Evolutionary conservation across 2,888 invertebrate genomes (phyloP).

Genomic region (Hemistola chrysoprasaria): DNA sequence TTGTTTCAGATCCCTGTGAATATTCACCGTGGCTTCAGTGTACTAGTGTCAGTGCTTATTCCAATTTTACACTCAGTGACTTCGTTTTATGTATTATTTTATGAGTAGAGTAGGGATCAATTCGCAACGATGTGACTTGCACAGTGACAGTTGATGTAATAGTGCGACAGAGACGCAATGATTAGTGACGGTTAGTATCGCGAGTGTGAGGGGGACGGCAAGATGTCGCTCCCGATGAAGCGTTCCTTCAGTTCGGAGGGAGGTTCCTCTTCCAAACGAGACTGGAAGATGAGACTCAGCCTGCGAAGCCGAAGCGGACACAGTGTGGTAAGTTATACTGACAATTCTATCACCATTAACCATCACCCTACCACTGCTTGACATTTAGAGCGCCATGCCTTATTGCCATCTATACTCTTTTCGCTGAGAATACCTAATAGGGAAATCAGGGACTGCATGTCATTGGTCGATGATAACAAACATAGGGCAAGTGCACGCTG

Average conservation of each 20-base stretch:
- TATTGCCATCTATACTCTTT: too few species aligned
- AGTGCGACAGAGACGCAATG: slow-evolving; percentile 49
- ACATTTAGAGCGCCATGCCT: too few species aligned
- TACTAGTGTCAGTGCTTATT: not conserved
- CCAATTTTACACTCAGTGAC: too few species aligned
- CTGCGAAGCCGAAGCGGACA: slow-evolving; percentile 86
- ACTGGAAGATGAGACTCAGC: slow-evolving; percentile 89
- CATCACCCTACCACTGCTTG: too few species aligned
- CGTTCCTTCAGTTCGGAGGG: slow-evolving; percentile 86
- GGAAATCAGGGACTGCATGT: too few species aligned
- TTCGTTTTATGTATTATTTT: not conserved
- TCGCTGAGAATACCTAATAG: too few species aligned
- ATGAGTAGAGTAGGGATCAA: slow-evolving; percentile 1
- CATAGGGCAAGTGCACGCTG: too few species aligned
- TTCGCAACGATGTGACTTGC: slow-evolving; percentile 1
- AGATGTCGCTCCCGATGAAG: slow-evolving; percentile 80
- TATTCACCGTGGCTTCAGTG: not conserved
- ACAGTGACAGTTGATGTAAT: slow-evolving; percentile 17
- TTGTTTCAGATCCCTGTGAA: slow-evolving; percentile 20
- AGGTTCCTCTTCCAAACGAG: slow-evolving; percentile 79
- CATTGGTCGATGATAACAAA: too few species aligned
- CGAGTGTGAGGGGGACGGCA: slow-evolving; percentile 13
- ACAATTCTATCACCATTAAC: not conserved
- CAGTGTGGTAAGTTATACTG: slow-evolving; percentile 71
- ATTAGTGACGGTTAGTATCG: slow-evolving; percentile 33